Conservation (phyloP, 2,113 vertebrate species). For the Petaurus breviceps region DNA sequence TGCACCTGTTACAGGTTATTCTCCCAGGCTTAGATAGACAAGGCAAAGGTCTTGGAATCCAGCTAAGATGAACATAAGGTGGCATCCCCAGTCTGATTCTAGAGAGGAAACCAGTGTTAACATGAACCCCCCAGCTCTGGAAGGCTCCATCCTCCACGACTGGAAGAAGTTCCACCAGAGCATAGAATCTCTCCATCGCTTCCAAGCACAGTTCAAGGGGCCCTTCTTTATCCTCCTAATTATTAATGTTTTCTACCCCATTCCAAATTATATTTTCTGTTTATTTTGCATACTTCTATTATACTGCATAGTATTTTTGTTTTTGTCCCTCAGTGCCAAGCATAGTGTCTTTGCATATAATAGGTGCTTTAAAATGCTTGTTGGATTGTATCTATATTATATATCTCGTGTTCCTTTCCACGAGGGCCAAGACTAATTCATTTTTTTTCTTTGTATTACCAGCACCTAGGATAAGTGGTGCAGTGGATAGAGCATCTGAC, state of each 20-base stretch:
- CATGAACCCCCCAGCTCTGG: background rate
- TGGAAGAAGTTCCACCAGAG: background rate
- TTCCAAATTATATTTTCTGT: background rate
- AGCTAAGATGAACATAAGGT: background rate
- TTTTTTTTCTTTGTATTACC: background rate
- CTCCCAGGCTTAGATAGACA: background rate
- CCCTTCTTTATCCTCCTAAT: background rate
- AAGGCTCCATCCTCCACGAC: background rate
- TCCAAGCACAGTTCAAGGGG: background rate
- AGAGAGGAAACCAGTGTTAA: background rate
- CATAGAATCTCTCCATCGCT: background rate
- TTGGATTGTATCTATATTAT: background rate
- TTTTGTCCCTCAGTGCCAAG: background rate
- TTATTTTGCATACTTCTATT: background rate
- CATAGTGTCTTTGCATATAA: background rate
- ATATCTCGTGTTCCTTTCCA: background rate
- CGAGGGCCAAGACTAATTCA: background rate
- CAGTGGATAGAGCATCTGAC: background rate
- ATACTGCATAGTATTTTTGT: background rate
- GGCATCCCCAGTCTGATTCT: background rate
- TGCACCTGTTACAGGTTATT: background rate
- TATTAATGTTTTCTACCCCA: background rate
- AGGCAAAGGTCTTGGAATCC: background rate
- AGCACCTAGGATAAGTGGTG: background rate
- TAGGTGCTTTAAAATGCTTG: background rate